Conservation (phyloP, 2,797 vertebrate species). For the Bovichtus variegatus region DNA sequence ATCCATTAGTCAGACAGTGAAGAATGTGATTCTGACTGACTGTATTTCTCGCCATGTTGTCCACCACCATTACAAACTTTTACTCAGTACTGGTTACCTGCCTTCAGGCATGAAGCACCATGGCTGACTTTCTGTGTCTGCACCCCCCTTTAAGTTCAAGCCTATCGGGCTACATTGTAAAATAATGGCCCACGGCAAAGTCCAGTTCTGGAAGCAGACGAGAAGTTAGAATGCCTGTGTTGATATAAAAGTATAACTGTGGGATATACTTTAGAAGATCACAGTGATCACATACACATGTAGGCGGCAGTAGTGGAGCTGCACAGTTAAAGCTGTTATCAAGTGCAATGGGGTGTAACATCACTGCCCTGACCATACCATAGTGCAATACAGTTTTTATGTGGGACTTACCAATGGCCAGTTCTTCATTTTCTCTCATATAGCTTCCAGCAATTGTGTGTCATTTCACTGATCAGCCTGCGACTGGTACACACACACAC, state of each 20-base stretch:
- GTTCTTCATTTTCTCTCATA: conserved; percentile 41
- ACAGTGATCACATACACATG: conserved; percentile 52
- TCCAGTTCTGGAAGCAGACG: conserved; percentile 12
- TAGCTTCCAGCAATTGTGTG: conserved; percentile 25
- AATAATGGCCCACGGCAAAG: conserved; percentile 31
- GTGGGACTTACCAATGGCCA: conserved; percentile 45
- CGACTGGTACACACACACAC: conserved; percentile 13
- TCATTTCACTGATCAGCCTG: conserved; percentile 27
- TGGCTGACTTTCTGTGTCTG: conserved; percentile 22
- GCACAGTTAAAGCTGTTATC: conserved; percentile 57
- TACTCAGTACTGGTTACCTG: conserved; percentile 1
- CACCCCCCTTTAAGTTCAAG: conserved; percentile 11
- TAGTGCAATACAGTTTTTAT: conserved; percentile 56
- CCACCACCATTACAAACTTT: conserved; percentile 14
- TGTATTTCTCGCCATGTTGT: conserved; percentile 15
- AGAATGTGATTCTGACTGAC: conserved; percentile 3
- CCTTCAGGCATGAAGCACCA: conserved; percentile 19
- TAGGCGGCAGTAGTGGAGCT: conserved; percentile 36
- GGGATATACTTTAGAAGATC: conserved; percentile 50
- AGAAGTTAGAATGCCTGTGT: conserved; percentile 1
- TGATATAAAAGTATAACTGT: conserved; percentile 48
- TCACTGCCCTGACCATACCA: conserved; percentile 30
- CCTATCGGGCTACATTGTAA: conserved; percentile 19
- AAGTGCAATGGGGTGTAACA: conserved; percentile 61
- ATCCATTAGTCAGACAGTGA: conserved; percentile 8